Evolutionary conservation across 2,113 vertebrate species (phyloP), one percentile per base, ranked within the genome.

Genomic region (Corythornis vintsioides): DNA sequence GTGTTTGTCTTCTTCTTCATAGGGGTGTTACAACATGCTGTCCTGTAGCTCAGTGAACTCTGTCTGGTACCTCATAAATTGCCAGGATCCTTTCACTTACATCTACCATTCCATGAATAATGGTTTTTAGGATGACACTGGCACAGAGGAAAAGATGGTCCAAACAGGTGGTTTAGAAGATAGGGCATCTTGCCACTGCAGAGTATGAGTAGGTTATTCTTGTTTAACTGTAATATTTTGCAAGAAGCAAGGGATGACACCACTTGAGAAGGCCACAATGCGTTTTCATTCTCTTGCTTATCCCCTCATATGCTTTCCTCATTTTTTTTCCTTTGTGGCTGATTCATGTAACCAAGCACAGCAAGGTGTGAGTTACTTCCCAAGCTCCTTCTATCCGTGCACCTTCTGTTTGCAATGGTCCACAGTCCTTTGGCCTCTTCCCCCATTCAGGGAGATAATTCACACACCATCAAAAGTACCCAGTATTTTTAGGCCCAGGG

Each of bases 361-460:
- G 15, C 48, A 84, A 80, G 24, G 40, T 0, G 0, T 48, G 40
- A 29, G 6, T 70, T 77, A 18, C 59, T 86, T 65, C 53, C 20
- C 64, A n/a, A 43, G 12, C 21, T 84, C 35, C 24, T 71, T 75
- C 57, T 72, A 38, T 48, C 53, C 3, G 0, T 10, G 11, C 17
- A n/a, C 2, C 2, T 53, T 67, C 42, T 24, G 7, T 78, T 67
- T 60, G 33, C 19, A 14, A 13, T 3, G 10, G 20, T 28, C n/a
- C n/a, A 38, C 21, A 13, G 21, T 2, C 31, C 63, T 83, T 78
- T 40, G n/a, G 11, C 53, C 26, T 82, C 42, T 61, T 67, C 8
- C 8, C 11, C 11, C 1, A 2, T 63, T 76, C 11, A 38, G 18
- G 0, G 0, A 60, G 14, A 16, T 28, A 3, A 2, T 18, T 78